These are phyloP conservation scores for Nemurella pictetii DNA, from an alignment of 2,888 invertebrate genomes.

Conservation along the genomic window DNA sequence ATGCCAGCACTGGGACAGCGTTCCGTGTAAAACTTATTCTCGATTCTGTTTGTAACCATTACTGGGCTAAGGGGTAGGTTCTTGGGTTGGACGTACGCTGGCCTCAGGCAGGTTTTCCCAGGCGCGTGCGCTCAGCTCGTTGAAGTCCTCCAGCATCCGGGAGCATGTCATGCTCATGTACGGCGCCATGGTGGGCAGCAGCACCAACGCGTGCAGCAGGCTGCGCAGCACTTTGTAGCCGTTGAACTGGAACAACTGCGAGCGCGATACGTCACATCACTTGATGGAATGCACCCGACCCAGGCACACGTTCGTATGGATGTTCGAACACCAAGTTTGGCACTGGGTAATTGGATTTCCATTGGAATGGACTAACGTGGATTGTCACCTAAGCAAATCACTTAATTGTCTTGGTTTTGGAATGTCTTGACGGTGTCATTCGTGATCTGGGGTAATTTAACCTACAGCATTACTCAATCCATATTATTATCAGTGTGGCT, in stretches of 20 bases:
- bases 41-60: no score
- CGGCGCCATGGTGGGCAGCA: background rate
- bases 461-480: background rate
- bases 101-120: constrained; percentile 2
- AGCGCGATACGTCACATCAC: background rate
- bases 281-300: background rate
- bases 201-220: background rate
- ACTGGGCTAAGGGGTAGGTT: no score
- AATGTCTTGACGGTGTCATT: background rate
- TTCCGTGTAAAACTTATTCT: no score
- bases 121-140: background rate
- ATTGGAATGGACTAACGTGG: background rate
- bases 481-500: no score
- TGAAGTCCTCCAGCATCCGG: constrained; percentile 20
- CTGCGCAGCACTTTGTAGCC: background rate
- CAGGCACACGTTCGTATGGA: background rate
- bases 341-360: background rate
- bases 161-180: background rate
- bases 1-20: no score
- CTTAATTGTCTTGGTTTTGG: background rate
- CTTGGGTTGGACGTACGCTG: no score
- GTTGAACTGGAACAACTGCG: constrained; percentile 7
- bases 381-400: background rate
- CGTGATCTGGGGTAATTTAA: background rate
- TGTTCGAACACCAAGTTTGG: background rate